phyloP scores from a whole-genome alignment of 2,797 vertebrate species.

The Alosa sapidissima region DNA sequence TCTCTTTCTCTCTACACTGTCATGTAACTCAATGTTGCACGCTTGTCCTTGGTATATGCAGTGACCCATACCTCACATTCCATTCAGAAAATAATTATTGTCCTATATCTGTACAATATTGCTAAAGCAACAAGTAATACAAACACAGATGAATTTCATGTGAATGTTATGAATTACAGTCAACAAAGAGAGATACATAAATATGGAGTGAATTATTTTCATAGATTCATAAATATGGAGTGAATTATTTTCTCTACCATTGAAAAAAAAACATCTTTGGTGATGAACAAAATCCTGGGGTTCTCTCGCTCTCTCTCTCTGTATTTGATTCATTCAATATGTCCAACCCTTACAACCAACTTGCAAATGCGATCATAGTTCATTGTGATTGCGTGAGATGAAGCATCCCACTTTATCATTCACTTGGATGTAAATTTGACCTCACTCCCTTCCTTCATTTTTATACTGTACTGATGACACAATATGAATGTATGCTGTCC shows the following conservation, averaged over 20 bases:
- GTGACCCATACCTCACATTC: not conserved
- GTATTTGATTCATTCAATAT: not conserved
- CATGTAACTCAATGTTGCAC: constrained; percentile 11
- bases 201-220: not conserved
- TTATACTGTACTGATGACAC: constrained; percentile 69
- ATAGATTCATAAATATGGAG: not conserved
- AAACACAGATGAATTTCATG: not conserved
- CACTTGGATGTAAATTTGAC: constrained; percentile 36
- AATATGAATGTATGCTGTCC: constrained; percentile 76
- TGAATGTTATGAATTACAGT: constrained; percentile 3
- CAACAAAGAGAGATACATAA: not conserved
- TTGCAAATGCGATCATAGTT: constrained; percentile 6
- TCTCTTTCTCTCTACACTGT: not conserved
- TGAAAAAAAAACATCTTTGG: not conserved
- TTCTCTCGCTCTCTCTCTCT: not conserved
- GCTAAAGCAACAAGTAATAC: not conserved
- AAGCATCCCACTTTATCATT: not conserved
- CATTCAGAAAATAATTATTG: not conserved
- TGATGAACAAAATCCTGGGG: not conserved
- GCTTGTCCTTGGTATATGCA: constrained; percentile 1
- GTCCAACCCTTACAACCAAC: not conserved
- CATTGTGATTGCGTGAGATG: not conserved
- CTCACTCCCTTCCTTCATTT: not conserved
- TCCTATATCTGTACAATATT: constrained; percentile 5
- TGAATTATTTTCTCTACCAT: not conserved